Conservation (phyloP, 2,113 vertebrate species). For the Prunella fulvescens region DNA sequence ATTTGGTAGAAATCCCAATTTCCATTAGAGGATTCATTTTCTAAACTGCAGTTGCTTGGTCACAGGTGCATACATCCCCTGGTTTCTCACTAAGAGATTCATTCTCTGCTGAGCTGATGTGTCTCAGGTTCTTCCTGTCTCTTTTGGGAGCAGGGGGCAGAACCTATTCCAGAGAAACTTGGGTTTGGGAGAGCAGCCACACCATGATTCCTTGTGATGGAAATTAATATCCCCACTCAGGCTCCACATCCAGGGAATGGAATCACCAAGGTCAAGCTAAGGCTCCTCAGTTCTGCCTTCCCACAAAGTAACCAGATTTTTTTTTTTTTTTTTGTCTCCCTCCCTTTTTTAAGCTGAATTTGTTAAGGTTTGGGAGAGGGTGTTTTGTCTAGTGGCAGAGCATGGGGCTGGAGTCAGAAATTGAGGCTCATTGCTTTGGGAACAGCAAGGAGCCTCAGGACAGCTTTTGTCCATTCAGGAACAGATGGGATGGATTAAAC, state of each 20-base stretch:
- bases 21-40: background rate
- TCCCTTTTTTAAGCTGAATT: background rate
- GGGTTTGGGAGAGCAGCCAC: background rate
- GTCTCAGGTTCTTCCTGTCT: background rate
- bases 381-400: slow-evolving; percentile 14
- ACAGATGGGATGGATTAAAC: slow-evolving; percentile 19
- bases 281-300: background rate
- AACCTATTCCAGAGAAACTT: rapidly evolving
- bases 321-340: background rate
- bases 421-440: background rate
- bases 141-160: background rate
- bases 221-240: background rate
- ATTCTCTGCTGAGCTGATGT: background rate
- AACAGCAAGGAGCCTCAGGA: background rate
- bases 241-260: background rate
- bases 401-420: background rate
- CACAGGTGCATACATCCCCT: background rate
- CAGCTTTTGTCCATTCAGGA: background rate
- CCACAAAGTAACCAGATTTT: background rate
- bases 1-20: background rate
- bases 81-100: background rate
- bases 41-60: background rate
- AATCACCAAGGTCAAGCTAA: background rate
- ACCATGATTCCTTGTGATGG: background rate
- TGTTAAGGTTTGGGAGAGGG: background rate